Base-by-base conservation (phyloP, 2,113 vertebrate genomes). In the Benitochromis conjunctus region DNA sequence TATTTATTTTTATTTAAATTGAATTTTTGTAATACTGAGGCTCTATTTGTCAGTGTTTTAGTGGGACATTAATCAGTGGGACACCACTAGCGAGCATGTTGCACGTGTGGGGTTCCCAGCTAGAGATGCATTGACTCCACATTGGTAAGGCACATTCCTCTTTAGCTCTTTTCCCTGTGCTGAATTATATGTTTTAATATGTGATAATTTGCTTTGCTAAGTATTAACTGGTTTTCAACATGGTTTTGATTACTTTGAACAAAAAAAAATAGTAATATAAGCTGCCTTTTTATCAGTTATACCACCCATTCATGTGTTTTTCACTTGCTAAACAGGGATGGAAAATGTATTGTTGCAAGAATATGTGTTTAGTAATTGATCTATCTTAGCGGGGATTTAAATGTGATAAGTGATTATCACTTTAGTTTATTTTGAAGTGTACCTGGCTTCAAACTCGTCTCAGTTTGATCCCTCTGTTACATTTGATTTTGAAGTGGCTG, bases 211-310 rank as follows among this genome's bases (percentile, higher is more conserved):
- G 11, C 2, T 64, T 21, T 5, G 19, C 34, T 38, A 38, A 0
- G 2, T 13, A 64, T 21, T 64, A 1, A 38, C 21, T 64, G 38
- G 34, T 6, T 38, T 19, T 18, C 13, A 38, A 64, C 38, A 7
- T 5, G 0, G 60, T 38, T 64, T 38, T 64, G 19, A 64, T 64
- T 38, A 64, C 60, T 3, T 38, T 21, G 60, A 64, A 38, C 60
- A 64, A 13, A 19, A 38, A 0, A 64, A 64, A 64, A 26, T 21
- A 64, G 0, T 38, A 0, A 21, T 64, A 21, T 38, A 64, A 64
- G 0, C 1, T 13, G 34, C 19, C 0, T 21, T 38, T 64, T 64
- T 64, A 64, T 38, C 34, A 21, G 60, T 1, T 38, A 64, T 1
- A 21, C 60, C 10, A 64, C 19, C n/a, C 34, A 38, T 38, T 6